Percentiles rank a stretch among this genome's conserved stretches.
phyloP scores from a whole-genome alignment of 30 jellyfish, hydroid and myxozoan species.

The Chrysaora quinquecirrha region DNA sequence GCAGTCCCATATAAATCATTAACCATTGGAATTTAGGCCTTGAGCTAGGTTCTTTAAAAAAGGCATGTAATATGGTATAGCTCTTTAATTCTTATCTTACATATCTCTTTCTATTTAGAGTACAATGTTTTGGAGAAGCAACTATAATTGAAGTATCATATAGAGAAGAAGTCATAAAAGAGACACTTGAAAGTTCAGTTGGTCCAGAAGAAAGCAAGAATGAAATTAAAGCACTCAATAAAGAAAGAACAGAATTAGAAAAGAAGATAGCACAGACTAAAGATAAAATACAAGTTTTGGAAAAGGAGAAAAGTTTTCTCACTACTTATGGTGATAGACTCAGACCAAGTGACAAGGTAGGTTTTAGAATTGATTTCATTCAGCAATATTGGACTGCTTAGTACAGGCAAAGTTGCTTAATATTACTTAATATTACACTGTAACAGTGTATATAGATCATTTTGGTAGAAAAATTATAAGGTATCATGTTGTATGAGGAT shows the following conservation, averaged over 20 bases:
- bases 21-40: no score
- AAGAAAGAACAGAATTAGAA: slow-evolving; percentile 4
- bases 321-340: slow-evolving; percentile 62
- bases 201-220: slow-evolving; percentile 41
- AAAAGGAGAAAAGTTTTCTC: slow-evolving; percentile 56
- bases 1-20: no score
- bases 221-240: slow-evolving; percentile 34
- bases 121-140: slow-evolving; percentile 77
- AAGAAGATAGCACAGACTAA: slow-evolving; percentile 17
- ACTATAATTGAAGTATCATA: slow-evolving; percentile 81
- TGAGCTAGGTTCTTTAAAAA: no score
- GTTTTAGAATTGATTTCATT: no score
- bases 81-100: not conserved
- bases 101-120: slow-evolving; percentile 51
- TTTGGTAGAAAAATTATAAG: no score
- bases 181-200: slow-evolving; percentile 11
- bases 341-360: slow-evolving; percentile 32
- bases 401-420: no score
- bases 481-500: no score
- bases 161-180: not conserved
- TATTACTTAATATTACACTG: no score
- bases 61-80: not conserved
- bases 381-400: no score
- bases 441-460: no score
- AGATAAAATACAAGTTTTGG: slow-evolving; percentile 5